A percentile compares a stretch with the other conserved stretches of the same genome.
Evolutionary conservation across 2,888 invertebrate species (phyloP).

Genomic region (Platerodrilus igneus): DNA sequence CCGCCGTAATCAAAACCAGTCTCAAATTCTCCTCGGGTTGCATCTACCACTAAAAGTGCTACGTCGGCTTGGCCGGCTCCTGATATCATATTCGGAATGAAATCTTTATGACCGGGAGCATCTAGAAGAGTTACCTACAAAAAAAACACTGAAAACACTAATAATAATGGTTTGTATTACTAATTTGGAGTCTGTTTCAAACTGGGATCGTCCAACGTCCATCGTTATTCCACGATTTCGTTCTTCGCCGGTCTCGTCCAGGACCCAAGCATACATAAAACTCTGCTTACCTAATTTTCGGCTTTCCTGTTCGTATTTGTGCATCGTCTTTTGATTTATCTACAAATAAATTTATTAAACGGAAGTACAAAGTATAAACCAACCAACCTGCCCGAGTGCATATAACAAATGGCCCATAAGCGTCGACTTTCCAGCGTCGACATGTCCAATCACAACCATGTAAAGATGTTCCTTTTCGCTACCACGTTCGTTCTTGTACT

Average conservation of each 20-base stretch:
- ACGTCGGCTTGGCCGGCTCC: constrained; percentile 98
- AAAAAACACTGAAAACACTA: constrained; percentile 6
- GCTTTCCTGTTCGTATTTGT: constrained; percentile 96
- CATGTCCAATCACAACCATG: constrained; percentile 92
- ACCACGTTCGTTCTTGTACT: constrained; percentile 71
- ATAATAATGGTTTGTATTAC: constrained; percentile 25
- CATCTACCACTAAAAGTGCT: constrained; percentile 93
- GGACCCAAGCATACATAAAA: constrained; percentile 97
- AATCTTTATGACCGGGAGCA: constrained; percentile 98
- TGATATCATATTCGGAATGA: constrained; percentile 99
- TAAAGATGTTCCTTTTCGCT: constrained; percentile 83
- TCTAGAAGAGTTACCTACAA: constrained; percentile 79
- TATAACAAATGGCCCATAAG: constrained; percentile 94
- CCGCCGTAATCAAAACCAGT: constrained; percentile 98
- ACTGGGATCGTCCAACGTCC: constrained; percentile 92
- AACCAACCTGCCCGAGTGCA: constrained; percentile 69
- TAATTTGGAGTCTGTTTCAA: constrained; percentile 79
- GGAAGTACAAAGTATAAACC: too few species aligned
- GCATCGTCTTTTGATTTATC: constrained; percentile 80
- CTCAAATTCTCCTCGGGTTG: constrained; percentile 95
- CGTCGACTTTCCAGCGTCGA: constrained; percentile 95
- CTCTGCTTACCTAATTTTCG: constrained; percentile 96
- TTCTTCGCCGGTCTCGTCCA: constrained; percentile 98
- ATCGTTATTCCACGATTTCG: constrained; percentile 95
- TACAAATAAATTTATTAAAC: constrained; percentile 23